Evolutionary conservation across 2,888 invertebrate species (phyloP), one percentile per base, ranked within the genome.

Genomic region (Lasiommata megera): DNA sequence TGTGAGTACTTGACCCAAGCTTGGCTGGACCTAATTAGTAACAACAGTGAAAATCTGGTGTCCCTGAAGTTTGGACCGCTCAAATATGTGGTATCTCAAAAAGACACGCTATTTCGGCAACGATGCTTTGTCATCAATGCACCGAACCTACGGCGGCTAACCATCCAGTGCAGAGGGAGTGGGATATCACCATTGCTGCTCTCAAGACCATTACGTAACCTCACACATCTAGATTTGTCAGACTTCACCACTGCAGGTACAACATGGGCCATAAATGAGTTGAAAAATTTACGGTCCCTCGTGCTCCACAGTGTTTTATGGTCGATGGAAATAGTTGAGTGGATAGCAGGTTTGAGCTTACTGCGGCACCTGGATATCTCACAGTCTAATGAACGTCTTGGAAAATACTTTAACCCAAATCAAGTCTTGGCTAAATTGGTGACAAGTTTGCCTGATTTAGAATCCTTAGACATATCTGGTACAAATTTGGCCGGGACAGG

Each of bases 401-500:
- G 96, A 5, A 93, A 92, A 62, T 98, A 95, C 79, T 91, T 92
- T 34, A 93, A 94, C 68, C 96, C 97, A 2, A 96, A 95, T 83
- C 91, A 93, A 62, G 89, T 94, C 29, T 85, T 99, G 38, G 88
- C 93, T 17, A 92, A 92, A 67, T 87, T 99, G 36, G 94, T 98
- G 9, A 91, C 92, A 51, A 93, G 91, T 74, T 90, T 99, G 69
- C 95, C 96, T 0, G 81, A 93, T 51, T 86, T 99, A 59, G 93
- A 93, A 40, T 96, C 96, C 18, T 87, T 99, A 69, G 99, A 99
- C 84, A 97, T 99, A 76, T 98, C 98, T 3, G 98, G 98, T 11
- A 99, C 99, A 14, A 98, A 99, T 91, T 90, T 99, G 64, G 97
- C 98, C 38, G 97, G 98, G 11, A 93, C 94, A 54, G 96, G 96